A percentile compares a stretch with the other conserved stretches of the same genome.
Evolutionary conservation across 2,888 invertebrate species (phyloP).

Genomic region (Andricus curvator): DNA sequence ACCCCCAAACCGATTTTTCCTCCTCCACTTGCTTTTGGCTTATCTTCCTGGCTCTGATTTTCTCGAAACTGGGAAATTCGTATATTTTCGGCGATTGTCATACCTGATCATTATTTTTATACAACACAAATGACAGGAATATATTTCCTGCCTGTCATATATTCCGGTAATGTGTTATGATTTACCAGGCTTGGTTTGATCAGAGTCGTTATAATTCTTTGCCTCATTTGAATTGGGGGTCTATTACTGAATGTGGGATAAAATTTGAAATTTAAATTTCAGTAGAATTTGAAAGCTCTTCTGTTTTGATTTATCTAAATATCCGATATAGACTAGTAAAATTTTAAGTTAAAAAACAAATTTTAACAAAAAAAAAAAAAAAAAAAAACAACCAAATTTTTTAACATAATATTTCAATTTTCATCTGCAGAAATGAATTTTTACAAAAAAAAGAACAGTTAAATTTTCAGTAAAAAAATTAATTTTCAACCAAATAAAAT

Average conservation of each 20-base stretch:
- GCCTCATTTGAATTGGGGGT: slow-evolving; percentile 2
- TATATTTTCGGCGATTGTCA: slow-evolving; percentile 30
- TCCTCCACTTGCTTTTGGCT: slow-evolving; percentile 10
- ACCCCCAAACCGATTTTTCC: background rate
- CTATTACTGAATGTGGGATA: background rate
- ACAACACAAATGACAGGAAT: slow-evolving; percentile 16
- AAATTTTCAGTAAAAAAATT: no score
- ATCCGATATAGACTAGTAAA: no score
- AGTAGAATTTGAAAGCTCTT: background rate
- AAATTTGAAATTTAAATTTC: background rate
- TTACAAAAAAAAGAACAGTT: no score
- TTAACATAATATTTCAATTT: no score
- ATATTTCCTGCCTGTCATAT: background rate
- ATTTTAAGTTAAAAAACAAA: no score
- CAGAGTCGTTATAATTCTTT: slow-evolving; percentile 25
- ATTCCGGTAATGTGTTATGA: background rate
- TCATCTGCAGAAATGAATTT: no score
- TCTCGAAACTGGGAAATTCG: slow-evolving; percentile 30
- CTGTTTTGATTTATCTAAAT: slow-evolving; percentile 4
- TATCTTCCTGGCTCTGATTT: slow-evolving; percentile 37
- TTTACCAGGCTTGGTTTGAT: slow-evolving; percentile 5
- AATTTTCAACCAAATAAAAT: no score
- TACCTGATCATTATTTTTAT: slow-evolving; percentile 35
- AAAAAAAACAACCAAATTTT: no score
- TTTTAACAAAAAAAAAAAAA: no score